Evolutionary conservation across 2,797 vertebrate genomes (phyloP).

Genomic region (Acipenser transmontanus): DNA sequence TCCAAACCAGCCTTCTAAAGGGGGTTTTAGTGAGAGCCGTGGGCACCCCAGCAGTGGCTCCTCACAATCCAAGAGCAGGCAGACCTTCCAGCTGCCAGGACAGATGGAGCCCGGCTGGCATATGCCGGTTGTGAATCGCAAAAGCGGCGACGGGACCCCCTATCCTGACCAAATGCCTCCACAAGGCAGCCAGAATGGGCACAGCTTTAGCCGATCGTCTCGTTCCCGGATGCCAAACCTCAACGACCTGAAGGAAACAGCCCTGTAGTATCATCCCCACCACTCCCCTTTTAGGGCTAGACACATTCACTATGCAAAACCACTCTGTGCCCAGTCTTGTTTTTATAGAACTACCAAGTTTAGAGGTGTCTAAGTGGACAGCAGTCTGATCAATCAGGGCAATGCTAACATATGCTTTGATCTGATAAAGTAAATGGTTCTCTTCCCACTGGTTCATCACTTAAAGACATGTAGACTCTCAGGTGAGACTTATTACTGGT

Average conservation of each 20-base stretch:
- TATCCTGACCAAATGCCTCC: constrained; percentile 85
- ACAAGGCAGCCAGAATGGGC: constrained; percentile 89
- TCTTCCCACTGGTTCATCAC: too few species aligned
- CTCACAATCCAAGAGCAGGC: constrained; percentile 78
- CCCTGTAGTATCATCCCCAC: constrained; percentile 66
- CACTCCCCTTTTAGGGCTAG: constrained; percentile 50
- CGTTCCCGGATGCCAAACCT: constrained; percentile 90
- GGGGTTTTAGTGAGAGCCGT: constrained; percentile 74
- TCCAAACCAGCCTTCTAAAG: constrained; percentile 73
- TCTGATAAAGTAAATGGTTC: too few species aligned
- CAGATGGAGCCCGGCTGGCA: constrained; percentile 90
- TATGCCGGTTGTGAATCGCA: constrained; percentile 68
- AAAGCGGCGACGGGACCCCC: constrained; percentile 72
- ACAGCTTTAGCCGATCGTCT: constrained; percentile 80
- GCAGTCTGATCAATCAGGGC: too few species aligned
- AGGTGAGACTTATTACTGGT: too few species aligned
- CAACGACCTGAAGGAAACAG: constrained; percentile 96
- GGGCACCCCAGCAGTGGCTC: constrained; percentile 59
- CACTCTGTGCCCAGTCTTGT: too few species aligned
- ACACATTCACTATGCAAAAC: constrained; percentile 26
- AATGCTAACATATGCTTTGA: too few species aligned
- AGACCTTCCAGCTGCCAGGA: constrained; percentile 72
- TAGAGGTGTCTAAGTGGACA: too few species aligned
- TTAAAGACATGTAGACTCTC: too few species aligned
- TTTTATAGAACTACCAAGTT: too few species aligned